Evolutionary conservation across 2,113 vertebrate species (phyloP).

Genomic region (Mus musculus): GRCm39 chr12:18052001-18052500

Average conservation of each 20-base stretch:
- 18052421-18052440: too few species aligned
- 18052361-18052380: not conserved
- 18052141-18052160: not conserved
- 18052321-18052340: not conserved
- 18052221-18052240: not conserved
- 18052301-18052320: not conserved
- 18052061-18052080: too few species aligned
- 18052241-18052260: not conserved
- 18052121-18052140: too few species aligned
- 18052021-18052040: too few species aligned
- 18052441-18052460: too few species aligned
- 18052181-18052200: not conserved
- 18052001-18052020: too few species aligned
- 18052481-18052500: not conserved
- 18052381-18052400: too few species aligned
- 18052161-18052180: not conserved
- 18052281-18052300: not conserved
- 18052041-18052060: too few species aligned
- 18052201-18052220: not conserved
- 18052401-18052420: too few species aligned
- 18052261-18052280: not conserved
- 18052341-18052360: not conserved
- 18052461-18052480: not conserved
- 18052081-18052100: too few species aligned
- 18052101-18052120: too few species aligned